These are phyloP conservation scores for Pristionchus entomophagus DNA, from an alignment of 2,888 invertebrate genomes.

Conservation along the genomic window DNA sequence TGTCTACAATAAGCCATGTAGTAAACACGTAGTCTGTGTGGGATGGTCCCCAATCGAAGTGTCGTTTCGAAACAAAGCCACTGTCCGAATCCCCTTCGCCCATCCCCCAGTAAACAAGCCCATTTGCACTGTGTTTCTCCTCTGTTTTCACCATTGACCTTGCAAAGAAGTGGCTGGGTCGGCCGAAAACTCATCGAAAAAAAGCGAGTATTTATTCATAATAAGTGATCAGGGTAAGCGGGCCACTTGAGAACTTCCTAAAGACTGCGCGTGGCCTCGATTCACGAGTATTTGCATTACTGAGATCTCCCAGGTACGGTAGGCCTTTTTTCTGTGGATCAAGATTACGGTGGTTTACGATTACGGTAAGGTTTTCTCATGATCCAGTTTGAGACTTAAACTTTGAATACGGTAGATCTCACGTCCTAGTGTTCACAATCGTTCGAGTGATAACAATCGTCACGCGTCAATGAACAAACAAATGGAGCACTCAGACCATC, in stretches of 20 bases:
- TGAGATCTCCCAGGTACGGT: constrained; percentile 10
- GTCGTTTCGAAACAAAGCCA: background rate
- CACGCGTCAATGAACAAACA: background rate
- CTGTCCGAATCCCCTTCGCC: background rate
- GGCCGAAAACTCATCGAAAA: constrained; percentile 12
- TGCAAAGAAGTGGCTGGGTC: constrained; percentile 20
- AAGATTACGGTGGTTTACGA: background rate
- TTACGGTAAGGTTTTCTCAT: too few relatives aligned
- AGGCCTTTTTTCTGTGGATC: background rate
- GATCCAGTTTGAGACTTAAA: too few relatives aligned
- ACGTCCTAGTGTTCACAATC: background rate
- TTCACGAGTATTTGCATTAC: constrained; percentile 20
- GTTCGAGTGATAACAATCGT: background rate
- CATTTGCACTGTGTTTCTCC: constrained; percentile 8
- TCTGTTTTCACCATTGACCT: constrained; percentile 25
- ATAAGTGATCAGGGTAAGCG: constrained; percentile 33
- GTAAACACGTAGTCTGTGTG: background rate
- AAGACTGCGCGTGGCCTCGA: background rate
- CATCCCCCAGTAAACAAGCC: constrained; percentile 10
- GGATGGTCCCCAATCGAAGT: background rate
- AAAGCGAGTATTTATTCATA: constrained; percentile 26
- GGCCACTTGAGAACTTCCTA: constrained; percentile 11
- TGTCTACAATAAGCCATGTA: too few relatives aligned
- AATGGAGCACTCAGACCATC: background rate
- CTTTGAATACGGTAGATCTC: background rate